Percentiles rank a stretch among this genome's conserved stretches.
These are phyloP conservation scores for Matsumyia berberina DNA, from an alignment of 2,888 invertebrate genomes.

Conservation along the genomic window DNA sequence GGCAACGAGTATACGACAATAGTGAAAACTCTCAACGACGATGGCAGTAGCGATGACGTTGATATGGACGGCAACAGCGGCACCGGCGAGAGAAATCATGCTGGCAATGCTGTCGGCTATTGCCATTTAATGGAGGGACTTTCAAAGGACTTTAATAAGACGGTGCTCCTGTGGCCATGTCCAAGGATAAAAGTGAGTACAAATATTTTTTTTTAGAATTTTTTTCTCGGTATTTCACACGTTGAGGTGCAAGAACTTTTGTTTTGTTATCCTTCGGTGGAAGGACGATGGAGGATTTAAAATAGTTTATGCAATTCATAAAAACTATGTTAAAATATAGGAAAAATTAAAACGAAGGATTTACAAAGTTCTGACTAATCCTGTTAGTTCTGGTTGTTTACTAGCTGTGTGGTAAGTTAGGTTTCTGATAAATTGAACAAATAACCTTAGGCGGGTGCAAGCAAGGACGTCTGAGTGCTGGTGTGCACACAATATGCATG, in stretches of 20 bases:
- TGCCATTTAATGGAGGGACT: conserved; percentile 83
- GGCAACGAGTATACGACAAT: conserved; percentile 83
- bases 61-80: conserved; percentile 20
- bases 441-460: too few relatives aligned
- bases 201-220: background rate
- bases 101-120: conserved; percentile 78
- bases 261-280: background rate
- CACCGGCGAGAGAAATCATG: conserved; percentile 47
- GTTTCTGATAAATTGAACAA: too few relatives aligned
- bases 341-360: background rate
- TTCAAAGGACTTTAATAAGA: conserved; percentile 83
- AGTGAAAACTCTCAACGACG: conserved; percentile 82
- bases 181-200: conserved; percentile 83
- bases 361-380: background rate
- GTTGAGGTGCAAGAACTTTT: conserved; percentile 3
- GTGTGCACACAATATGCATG: too few relatives aligned
- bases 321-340: background rate
- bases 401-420: too few relatives aligned
- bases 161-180: conserved; percentile 84
- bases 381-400: background rate
- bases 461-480: too few relatives aligned
- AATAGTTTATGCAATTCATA: conserved; percentile 15
- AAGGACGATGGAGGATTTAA: background rate
- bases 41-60: conserved; percentile 79
- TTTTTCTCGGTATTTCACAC: background rate